Conservation (phyloP, 2,113 vertebrate species). For the Nycticebus coucang region DNA sequence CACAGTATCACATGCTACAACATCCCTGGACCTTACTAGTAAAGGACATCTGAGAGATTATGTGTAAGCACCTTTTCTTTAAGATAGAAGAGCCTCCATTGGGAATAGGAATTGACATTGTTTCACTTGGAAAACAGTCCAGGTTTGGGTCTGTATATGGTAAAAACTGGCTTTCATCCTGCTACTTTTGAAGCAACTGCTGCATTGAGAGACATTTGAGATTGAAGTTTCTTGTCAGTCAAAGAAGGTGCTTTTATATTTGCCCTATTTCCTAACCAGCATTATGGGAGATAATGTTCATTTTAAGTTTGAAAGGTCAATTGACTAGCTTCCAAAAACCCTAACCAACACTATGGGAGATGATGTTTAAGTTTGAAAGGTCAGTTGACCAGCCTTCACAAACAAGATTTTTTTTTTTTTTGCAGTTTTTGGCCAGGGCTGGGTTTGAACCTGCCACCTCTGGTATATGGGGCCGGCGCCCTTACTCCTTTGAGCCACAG, state of each 20-base stretch:
- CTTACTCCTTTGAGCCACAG: too few relatives aligned
- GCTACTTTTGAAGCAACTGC: conserved; percentile 21
- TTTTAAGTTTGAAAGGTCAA: conserved; percentile 48
- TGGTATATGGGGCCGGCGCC: too few relatives aligned
- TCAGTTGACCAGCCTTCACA: too few relatives aligned
- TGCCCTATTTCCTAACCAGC: background rate
- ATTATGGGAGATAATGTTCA: conserved; percentile 27
- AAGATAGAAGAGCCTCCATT: background rate
- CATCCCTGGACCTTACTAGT: background rate
- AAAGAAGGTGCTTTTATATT: background rate
- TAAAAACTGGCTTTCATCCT: conserved; percentile 42
- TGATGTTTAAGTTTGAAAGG: too few relatives aligned
- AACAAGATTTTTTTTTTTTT: conserved; percentile 1
- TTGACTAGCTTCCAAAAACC: background rate
- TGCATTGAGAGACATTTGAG: conserved; percentile 10
- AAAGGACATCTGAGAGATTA: background rate
- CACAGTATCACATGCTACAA: background rate
- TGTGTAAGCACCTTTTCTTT: background rate
- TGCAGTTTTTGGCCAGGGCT: too few relatives aligned
- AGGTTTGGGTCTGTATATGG: background rate
- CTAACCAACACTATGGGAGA: too few relatives aligned
- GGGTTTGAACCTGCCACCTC: too few relatives aligned
- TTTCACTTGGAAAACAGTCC: conserved; percentile 22
- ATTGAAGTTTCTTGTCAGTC: conserved; percentile 11
- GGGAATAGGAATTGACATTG: background rate